Evolutionary conservation across 2,113 vertebrate genomes (phyloP).

Genomic region (Paracanthobrama guichenoti): DNA sequence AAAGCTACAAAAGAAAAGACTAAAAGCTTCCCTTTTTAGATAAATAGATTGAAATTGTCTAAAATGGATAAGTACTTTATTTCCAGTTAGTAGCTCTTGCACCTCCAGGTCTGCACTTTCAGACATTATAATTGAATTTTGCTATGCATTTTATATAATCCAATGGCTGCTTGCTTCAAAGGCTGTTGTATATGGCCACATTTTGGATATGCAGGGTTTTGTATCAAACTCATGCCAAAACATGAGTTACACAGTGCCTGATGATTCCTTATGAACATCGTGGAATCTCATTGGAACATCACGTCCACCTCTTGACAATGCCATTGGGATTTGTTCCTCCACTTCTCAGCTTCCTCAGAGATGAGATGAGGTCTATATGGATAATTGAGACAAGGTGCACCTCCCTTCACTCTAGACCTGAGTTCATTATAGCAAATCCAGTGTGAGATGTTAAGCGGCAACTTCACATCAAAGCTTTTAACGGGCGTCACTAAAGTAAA

Average conservation of each 20-base stretch:
- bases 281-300: conserved; percentile 42
- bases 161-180: conserved; percentile 16
- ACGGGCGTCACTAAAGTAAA: conserved; percentile 13
- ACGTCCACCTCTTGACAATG: conserved; percentile 43
- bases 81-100: not conserved
- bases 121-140: not conserved
- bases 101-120: not conserved
- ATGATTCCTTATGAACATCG: conserved; percentile 34
- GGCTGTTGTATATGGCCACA: conserved; percentile 3
- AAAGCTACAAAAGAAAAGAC: conserved; percentile 7
- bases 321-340: conserved; percentile 50
- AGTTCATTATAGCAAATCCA: conserved; percentile 21
- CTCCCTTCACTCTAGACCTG: conserved; percentile 19
- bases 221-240: not conserved
- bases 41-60: not conserved
- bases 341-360: conserved; percentile 35
- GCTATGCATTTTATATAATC: not conserved
- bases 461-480: conserved; percentile 23
- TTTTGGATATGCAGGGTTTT: conserved; percentile 3
- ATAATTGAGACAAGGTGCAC: conserved; percentile 65
- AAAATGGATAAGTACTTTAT: not conserved
- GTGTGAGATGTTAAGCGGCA: conserved; percentile 21
- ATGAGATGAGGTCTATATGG: conserved; percentile 50
- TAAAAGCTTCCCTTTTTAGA: not conserved
- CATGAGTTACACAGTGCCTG: conserved; percentile 64